Evolutionary conservation across 2,888 invertebrate species (phyloP).

Genomic region (Nymphalis urticae): DNA sequence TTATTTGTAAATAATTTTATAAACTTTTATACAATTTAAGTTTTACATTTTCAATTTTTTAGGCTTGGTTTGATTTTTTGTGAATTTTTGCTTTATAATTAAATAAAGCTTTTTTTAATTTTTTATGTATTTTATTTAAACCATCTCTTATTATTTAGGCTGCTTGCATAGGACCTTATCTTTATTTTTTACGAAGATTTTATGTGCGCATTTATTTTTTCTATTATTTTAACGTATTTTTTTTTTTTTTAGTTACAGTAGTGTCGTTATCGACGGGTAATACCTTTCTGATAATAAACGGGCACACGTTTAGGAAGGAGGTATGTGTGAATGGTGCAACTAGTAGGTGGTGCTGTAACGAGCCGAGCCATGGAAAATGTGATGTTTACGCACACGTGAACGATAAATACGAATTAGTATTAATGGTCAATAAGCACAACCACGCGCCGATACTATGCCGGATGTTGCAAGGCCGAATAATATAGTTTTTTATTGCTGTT

Average conservation of each 20-base stretch:
- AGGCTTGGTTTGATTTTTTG: no score
- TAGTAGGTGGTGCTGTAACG: slow-evolving; percentile 62
- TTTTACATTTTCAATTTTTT: no score
- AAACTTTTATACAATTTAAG: no score
- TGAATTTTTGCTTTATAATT: no score
- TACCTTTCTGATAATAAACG: slow-evolving; percentile 64
- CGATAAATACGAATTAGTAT: slow-evolving; percentile 60
- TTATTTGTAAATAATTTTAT: no score
- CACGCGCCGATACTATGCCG: slow-evolving; percentile 65
- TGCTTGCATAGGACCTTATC: background rate
- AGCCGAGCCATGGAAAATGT: slow-evolving; percentile 57
- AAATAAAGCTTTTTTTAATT: no score
- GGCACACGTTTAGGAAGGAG: slow-evolving; percentile 64
- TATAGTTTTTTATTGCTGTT: slow-evolving; percentile 42
- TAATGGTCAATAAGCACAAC: slow-evolving; percentile 57
- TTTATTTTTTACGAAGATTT: background rate
- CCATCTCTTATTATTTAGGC: no score
- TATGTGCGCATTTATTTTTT: background rate
- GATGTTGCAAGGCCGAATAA: slow-evolving; percentile 61
- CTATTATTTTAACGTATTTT: slow-evolving; percentile 19
- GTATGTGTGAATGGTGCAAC: slow-evolving; percentile 52
- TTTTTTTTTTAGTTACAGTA: slow-evolving; percentile 60
- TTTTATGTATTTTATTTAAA: no score
- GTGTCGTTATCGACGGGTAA: slow-evolving; percentile 62
- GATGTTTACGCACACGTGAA: slow-evolving; percentile 63